Evolutionary conservation across 2,113 vertebrate genomes (phyloP).

Genomic region (Alligator sinensis): DNA sequence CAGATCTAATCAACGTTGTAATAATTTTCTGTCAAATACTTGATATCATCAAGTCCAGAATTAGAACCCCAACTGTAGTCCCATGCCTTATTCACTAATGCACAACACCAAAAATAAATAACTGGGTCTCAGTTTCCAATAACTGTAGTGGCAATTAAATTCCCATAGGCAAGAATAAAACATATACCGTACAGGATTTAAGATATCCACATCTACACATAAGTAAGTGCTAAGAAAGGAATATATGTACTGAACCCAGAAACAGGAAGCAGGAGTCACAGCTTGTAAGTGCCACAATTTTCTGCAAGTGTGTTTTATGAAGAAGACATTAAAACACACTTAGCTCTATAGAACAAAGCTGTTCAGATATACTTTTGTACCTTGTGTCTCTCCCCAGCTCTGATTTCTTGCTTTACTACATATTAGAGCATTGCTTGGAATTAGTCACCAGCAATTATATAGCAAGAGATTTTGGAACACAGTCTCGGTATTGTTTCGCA

Average conservation of each 20-base stretch:
- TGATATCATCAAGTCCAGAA: fast-evolving
- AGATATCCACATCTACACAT: not conserved
- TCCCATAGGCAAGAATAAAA: not conserved
- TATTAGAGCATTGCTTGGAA: not conserved
- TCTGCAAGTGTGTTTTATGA: not conserved
- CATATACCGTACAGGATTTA: not conserved
- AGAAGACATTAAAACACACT: not conserved
- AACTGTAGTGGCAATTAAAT: not conserved
- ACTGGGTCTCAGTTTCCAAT: not conserved
- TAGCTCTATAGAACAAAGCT: not conserved
- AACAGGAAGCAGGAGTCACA: not conserved
- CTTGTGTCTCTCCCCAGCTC: not conserved
- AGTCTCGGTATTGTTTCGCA: not conserved
- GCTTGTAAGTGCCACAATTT: not conserved
- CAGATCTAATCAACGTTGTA: too few relatives aligned
- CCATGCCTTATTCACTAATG: not conserved
- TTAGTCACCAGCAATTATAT: not conserved
- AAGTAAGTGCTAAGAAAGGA: not conserved
- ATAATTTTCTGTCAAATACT: too few relatives aligned
- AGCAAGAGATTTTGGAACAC: not conserved
- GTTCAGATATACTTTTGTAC: not conserved
- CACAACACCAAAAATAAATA: not conserved
- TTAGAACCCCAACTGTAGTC: not conserved
- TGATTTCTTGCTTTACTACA: not conserved
- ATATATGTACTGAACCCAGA: not conserved